Evolutionary conservation across 2,113 vertebrate genomes (phyloP).

Genomic region (Ctenodactylus gundi): DNA sequence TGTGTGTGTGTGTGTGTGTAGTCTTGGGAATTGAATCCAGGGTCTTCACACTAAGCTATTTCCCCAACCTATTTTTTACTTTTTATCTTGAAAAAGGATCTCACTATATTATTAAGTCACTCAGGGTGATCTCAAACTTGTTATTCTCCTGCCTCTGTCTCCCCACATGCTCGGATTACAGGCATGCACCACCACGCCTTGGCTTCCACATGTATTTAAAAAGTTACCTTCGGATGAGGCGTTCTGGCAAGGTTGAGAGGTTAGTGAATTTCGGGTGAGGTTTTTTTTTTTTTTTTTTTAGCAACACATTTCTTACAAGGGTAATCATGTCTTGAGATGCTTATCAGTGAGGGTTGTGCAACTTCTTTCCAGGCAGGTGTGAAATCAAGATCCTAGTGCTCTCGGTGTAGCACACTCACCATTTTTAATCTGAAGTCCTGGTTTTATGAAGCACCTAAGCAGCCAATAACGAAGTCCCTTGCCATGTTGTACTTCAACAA

Average conservation of each 20-base stretch:
- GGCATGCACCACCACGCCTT: no score
- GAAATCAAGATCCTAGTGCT: background rate
- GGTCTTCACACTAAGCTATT: no score
- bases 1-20: no score
- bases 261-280: background rate
- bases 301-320: background rate
- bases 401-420: background rate
- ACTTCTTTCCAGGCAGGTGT: background rate
- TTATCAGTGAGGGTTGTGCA: background rate
- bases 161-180: no score
- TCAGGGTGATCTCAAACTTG: no score
- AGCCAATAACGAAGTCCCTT: background rate
- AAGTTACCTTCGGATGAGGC: background rate
- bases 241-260: background rate
- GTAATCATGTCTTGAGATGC: background rate
- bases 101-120: no score
- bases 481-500: background rate
- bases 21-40: no score
- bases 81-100: no score
- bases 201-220: no score
- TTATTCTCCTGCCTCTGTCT: no score
- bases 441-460: background rate
- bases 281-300: slow-evolving; percentile 35
- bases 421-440: background rate
- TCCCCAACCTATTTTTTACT: no score